phyloP scores from a whole-genome alignment of 2,113 vertebrate genomes.

The Caranx melampygus region DNA sequence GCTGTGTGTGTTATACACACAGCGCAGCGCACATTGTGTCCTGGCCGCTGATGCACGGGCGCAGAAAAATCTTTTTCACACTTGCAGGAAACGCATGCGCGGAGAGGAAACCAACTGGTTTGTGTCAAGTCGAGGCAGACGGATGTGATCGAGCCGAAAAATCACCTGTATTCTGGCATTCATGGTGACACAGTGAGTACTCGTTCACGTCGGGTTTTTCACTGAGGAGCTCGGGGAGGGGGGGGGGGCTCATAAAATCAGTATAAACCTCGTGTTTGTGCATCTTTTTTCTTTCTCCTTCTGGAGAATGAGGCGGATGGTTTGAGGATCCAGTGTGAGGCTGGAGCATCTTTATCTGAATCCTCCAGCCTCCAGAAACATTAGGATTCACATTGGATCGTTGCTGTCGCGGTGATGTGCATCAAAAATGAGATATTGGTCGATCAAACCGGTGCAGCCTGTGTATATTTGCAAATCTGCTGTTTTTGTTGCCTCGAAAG shows the following conservation, averaged over 20 bases:
- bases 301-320: not conserved
- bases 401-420: not conserved
- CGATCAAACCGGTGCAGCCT: not conserved
- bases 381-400: not conserved
- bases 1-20: not conserved
- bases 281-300: not conserved
- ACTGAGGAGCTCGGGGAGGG: not conserved
- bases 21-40: constrained; percentile 49
- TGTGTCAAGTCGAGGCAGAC: constrained; percentile 72
- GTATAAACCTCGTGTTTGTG: not conserved
- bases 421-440: not conserved
- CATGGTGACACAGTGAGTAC: constrained; percentile 84
- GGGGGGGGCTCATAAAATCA: not conserved
- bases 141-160: constrained; percentile 74
- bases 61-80: constrained; percentile 75
- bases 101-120: constrained; percentile 64
- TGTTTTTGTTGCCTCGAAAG: not conserved
- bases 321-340: constrained; percentile 27
- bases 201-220: not conserved
- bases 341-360: constrained; percentile 44
- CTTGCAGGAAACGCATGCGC: constrained; percentile 79
- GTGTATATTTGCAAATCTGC: not conserved
- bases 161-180: constrained; percentile 80
- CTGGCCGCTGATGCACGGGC: constrained; percentile 37
- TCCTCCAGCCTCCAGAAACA: constrained; percentile 25